Evolutionary conservation across 2,113 vertebrate species (phyloP), one percentile per base, ranked within the genome.

Genomic region (Perca flavescens): DNA sequence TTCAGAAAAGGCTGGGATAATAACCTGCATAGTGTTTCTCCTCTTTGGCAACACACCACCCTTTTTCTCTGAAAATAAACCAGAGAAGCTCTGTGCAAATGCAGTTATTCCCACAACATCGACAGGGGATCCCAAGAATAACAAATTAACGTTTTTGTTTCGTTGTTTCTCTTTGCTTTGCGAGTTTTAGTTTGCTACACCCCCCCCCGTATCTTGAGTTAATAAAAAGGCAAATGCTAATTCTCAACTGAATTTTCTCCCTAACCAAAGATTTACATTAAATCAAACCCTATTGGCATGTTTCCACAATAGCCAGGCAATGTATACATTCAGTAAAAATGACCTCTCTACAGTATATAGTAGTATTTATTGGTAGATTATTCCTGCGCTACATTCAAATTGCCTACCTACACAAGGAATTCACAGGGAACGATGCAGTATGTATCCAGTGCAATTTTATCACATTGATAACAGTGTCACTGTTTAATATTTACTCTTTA

Each of bases 1-100:
- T 93, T 90, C 69, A 87, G 78, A 87, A 43, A 81, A 77, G 77
- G 71, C 87, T 82, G 56, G 57, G 68, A 86, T 78, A 87, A 86
- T 78, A 87, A 91, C 87, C 82, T 72, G 71, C 67, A 58, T 68
- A 57, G 60, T 65, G 61, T 74, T 76, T 81, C 64, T 57, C 25
- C 57, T 79, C 58, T 79, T 74, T 86, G 73, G 74, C 63, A 79
- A 85, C 72, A 52, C 63, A 47, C 21, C 57, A 66, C 16, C 36
- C 10, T 40, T 77, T 85, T 73, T 19, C 43, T 50, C 81, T 65
- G 77, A 88, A 89, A 88, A 84, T 76, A 91, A 90, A 78, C 77
- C 60, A 71, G 58, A 65, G 49, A 9, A 57, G 49, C 50, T 76
- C 50, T 68, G 70, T 81, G 62, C 76, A 85, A 89, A 89, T 82